Evolutionary conservation across 2,113 vertebrate genomes (phyloP), one percentile per base, ranked within the genome.

Genomic region (Anhinga rufa): DNA sequence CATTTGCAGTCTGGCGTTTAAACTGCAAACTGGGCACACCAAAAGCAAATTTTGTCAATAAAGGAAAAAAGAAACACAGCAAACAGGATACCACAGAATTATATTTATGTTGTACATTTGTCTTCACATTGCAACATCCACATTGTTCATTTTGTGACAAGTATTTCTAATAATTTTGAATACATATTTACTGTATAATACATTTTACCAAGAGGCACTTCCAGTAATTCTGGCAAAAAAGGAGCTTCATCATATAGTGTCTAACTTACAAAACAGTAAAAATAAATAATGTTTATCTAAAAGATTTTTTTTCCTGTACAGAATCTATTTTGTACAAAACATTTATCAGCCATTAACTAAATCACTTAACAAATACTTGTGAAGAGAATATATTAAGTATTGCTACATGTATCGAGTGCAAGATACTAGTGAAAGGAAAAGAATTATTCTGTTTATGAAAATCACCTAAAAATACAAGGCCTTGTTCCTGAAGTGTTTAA

Each of bases 181-280:
- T 98, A 99, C 98, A 98, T 98, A 98, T 98, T 98, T 99, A 98
- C 97, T 98, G 92, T 99, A 99, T 98, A 98, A 98, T 99, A 99
- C 98, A 98, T 98, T 98, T 98, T 98, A 99, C 98, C 98, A 98
- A 98, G 99, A 99, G 99, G 99, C 99, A 99, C 99, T 99, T 99
- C 98, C 98, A 99, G 98, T 98, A 99, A 99, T 97, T 99, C 98
- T 99, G 98, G 98, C 98, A 98, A 99, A 98, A 98, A 98, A 97
- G 97, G 98, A 99, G 98, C 98, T 99, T 99, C 98, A 99, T 99
- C 98, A 99, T 98, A 98, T 98, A 98, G 98, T 99, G 98, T 99
- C 98, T 99, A 99, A 98, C 98, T 99, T 99, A 98, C 98, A 99
- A 97, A 99, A 98, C 98, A 98, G 98, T 98, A 99, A 99, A 99